Percentiles rank a stretch among this genome's conserved stretches.
phyloP scores from a whole-genome alignment of 1,140 invertebrate genomes.

The Berghia stephanieae region DNA sequence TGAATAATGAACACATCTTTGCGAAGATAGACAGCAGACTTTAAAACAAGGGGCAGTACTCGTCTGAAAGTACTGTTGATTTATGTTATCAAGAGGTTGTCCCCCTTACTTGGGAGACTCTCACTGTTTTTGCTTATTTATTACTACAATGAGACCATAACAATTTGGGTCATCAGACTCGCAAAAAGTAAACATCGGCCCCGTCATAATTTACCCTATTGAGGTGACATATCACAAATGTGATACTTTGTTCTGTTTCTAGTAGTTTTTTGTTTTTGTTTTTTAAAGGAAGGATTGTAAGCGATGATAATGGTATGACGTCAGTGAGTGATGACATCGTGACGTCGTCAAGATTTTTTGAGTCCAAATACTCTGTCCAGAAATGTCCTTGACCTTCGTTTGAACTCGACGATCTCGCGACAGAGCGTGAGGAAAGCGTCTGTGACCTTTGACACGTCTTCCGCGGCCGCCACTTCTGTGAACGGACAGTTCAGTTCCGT shows the following conservation, averaged over 20 bases:
- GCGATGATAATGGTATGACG: neutral
- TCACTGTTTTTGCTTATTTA: too few relatives aligned
- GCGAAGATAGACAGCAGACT: too few relatives aligned
- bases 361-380: constrained; percentile 57
- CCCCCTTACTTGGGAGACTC: too few relatives aligned
- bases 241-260: neutral
- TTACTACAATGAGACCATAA: too few relatives aligned
- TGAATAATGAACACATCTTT: too few relatives aligned
- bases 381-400: constrained; percentile 56
- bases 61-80: too few relatives aligned
- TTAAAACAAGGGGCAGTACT: too few relatives aligned
- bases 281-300: neutral
- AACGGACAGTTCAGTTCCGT: constrained; percentile 53
- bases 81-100: too few relatives aligned
- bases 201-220: too few relatives aligned
- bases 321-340: neutral
- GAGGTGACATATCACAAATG: neutral
- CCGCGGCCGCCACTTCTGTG: constrained; percentile 56
- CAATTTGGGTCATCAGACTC: too few relatives aligned
- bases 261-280: neutral
- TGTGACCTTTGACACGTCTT: constrained; percentile 50
- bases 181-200: neutral
- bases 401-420: constrained; percentile 53
- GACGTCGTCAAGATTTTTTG: constrained; percentile 40
- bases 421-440: constrained; percentile 54